Base-by-base conservation (phyloP, 1,140 invertebrate species). In the Eumeta japonica region DNA sequence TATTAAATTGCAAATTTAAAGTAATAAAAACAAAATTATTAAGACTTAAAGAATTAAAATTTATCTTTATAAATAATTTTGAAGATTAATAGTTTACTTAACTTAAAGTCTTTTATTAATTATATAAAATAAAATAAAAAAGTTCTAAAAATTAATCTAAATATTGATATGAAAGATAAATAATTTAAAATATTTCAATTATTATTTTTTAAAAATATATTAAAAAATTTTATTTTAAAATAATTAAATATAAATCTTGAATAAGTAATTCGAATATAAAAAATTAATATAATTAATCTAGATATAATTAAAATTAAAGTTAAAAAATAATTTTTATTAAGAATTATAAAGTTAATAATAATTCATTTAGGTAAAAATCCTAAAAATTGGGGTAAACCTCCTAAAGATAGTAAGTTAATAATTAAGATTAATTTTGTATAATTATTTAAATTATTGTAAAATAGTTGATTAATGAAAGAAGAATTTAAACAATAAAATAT, bases 41-140 rank as follows among this genome's bases (percentile, higher is more conserved):
- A 76, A 71, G 58, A 64, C 58, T 76, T 75, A 76, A 62, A 68
- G 53, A 50, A 33, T 50, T 7, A 24, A n/a, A 46, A 32, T 13
- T 52, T 50, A 51, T 73, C 65, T 64, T 62, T 76, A 73, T 73
- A 62, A 55, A 70, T 56, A 79, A 74, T 74, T 79, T 79, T 80
- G 77, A 80, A 80, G 70, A 75, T 54, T 76, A 70, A 70, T 75
- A 78, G 74, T 77, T 79, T 79, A 41, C 51, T 75, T 78, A 78
- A 78, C 71, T 77, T 77, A 78, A 79, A 78, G 62, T 62, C 61
- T 78, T 55, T 49, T 32, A n/a, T n/a, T n/a, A n/a, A n/a, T n/a
- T n/a, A n/a, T n/a, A n/a, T n/a, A n/a, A n/a, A n/a, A n/a, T 48
- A 32, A 49, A 46, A 56, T 42, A 46, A 48, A 39, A 53, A 48